These are phyloP conservation scores for Bilobella aurantiaca DNA, from an alignment of 1,140 invertebrate genomes.

Conservation along the genomic window DNA sequence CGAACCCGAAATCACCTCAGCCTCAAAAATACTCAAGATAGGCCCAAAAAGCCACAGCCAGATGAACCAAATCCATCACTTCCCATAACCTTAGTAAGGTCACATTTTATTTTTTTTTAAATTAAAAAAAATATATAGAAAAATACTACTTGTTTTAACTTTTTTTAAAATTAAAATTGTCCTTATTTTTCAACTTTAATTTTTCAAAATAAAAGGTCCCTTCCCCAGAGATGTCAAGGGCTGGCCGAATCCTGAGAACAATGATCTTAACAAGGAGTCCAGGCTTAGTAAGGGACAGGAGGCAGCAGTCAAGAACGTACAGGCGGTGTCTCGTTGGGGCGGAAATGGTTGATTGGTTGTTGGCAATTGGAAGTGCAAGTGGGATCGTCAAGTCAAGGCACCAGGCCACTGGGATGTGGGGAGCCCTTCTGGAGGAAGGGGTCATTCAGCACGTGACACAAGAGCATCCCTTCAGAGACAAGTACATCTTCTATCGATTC, in stretches of 20 bases:
- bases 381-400: conserved; percentile 51
- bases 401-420: conserved; percentile 71
- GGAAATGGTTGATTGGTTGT: conserved; percentile 70
- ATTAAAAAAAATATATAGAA: background rate
- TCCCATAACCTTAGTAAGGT: conserved; percentile 36
- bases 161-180: no score
- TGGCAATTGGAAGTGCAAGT: conserved; percentile 41
- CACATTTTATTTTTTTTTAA: background rate
- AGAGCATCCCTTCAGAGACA: conserved; percentile 73
- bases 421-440: conserved; percentile 70
- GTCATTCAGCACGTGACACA: conserved; percentile 65
- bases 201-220: conserved; percentile 43
- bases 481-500: conserved; percentile 72
- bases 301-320: conserved; percentile 44
- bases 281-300: conserved; percentile 52
- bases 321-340: conserved; percentile 45
- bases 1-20: conserved; percentile 24
- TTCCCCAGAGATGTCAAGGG: conserved; percentile 52
- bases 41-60: conserved; percentile 30
- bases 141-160: background rate
- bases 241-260: conserved; percentile 58
- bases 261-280: conserved; percentile 53
- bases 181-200: background rate
- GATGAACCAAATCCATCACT: conserved; percentile 37
- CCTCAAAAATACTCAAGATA: conserved; percentile 28